A percentile compares a stretch with the other conserved stretches of the same genome.
Evolutionary conservation across 2,888 invertebrate species (phyloP).

Genomic region (Dysmachus trigonus): DNA sequence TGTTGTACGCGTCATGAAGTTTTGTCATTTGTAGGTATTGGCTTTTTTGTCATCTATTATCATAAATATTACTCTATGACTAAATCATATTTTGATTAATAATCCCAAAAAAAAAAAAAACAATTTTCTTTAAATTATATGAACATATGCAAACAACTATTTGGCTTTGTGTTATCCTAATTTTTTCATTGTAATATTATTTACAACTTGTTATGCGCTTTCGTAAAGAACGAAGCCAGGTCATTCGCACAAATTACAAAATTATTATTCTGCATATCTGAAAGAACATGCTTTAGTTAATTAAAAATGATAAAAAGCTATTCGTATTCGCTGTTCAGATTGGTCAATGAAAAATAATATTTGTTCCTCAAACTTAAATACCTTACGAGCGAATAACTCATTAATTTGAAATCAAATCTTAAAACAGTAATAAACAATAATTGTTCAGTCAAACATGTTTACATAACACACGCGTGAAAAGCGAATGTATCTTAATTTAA

Average conservation of each 20-base stretch:
- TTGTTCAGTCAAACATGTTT: neutral
- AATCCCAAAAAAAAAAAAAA: neutral
- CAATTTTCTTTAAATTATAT: neutral
- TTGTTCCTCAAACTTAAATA: too few species aligned
- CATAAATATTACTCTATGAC: neutral
- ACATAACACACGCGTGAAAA: neutral
- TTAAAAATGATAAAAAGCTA: neutral
- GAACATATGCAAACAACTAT: neutral
- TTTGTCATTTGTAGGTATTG: neutral
- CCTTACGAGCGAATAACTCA: too few species aligned
- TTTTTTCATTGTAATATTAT: neutral
- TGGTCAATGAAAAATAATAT: too few species aligned
- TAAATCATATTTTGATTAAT: neutral
- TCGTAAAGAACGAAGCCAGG: neutral
- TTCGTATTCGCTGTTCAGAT: neutral
- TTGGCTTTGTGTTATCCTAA: neutral
- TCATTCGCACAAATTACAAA: neutral
- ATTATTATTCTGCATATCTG: neutral
- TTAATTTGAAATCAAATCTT: too few species aligned
- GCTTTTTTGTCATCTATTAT: neutral
- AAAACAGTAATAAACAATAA: neutral
- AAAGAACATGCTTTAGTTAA: neutral
- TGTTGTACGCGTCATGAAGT: neutral
- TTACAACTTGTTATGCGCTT: neutral
- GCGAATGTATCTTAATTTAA: too few species aligned